phyloP scores from a whole-genome alignment of 2,888 invertebrate species.

The Ophion slaviceki region DNA sequence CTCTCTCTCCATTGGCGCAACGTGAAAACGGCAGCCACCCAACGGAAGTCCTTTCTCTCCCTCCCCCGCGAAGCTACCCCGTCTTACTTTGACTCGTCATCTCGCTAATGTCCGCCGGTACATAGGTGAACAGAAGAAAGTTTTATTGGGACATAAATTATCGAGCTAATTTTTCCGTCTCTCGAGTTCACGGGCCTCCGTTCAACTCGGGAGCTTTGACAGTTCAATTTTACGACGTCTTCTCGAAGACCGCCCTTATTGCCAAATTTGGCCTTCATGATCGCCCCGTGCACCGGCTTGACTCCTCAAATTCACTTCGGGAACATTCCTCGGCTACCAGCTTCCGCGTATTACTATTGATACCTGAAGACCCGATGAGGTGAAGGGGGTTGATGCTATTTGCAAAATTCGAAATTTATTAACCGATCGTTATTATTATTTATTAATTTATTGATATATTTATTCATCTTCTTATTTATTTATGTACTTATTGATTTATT shows the following conservation, averaged over 20 bases:
- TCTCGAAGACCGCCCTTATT: not conserved
- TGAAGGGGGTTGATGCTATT: not conserved
- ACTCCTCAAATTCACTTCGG: not conserved
- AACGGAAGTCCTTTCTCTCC: slow-evolving; percentile 51
- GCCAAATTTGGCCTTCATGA: slow-evolving; percentile 26
- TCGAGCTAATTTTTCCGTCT: slow-evolving; percentile 25
- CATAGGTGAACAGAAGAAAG: slow-evolving; percentile 46
- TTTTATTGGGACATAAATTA: slow-evolving; percentile 70
- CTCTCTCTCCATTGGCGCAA: not conserved
- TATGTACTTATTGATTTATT: too few species aligned
- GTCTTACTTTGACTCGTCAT: slow-evolving; percentile 42
- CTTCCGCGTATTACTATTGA: slow-evolving; percentile 17
- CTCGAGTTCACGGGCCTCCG: not conserved
- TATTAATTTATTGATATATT: too few species aligned
- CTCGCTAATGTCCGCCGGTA: slow-evolving; percentile 33
- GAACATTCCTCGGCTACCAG: slow-evolving; percentile 11
- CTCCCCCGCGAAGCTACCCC: not conserved
- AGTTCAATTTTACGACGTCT: slow-evolving; percentile 30
- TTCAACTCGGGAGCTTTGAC: slow-evolving; percentile 21
- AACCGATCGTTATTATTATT: too few species aligned
- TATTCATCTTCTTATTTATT: too few species aligned
- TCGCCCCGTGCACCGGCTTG: slow-evolving; percentile 4
- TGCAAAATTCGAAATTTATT: too few species aligned
- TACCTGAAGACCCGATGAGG: too few species aligned
- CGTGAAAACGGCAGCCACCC: slow-evolving; percentile 39